phyloP scores from a whole-genome alignment of 1,140 invertebrate genomes.

The Ganaspis sp. region DNA sequence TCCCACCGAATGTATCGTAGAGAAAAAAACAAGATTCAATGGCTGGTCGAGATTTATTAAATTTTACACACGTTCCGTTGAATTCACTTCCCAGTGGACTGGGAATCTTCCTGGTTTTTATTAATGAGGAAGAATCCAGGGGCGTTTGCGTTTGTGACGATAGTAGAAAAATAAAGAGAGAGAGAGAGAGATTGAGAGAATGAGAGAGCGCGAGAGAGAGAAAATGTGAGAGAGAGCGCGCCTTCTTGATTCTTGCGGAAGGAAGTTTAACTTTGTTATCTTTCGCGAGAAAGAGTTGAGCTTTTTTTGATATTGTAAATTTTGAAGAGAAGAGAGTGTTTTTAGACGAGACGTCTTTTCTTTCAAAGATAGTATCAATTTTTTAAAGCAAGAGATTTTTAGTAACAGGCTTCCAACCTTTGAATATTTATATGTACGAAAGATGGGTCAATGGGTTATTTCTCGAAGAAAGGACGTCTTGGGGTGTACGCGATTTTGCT shows the following conservation, averaged over 20 bases:
- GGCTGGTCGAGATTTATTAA: constrained; percentile 45
- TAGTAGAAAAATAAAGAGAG: constrained; percentile 25
- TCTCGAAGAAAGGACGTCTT: constrained; percentile 48
- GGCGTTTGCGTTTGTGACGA: constrained; percentile 25
- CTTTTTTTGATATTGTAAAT: constrained; percentile 31
- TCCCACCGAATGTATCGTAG: constrained; percentile 31
- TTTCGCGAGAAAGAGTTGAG: constrained; percentile 44
- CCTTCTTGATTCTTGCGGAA: constrained; percentile 28
- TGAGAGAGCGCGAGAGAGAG: background rate
- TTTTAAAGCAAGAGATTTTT: constrained; percentile 34
- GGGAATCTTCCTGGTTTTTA: background rate
- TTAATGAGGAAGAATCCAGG: background rate
- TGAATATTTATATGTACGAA: background rate
- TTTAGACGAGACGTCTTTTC: constrained; percentile 11
- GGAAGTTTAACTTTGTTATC: constrained; percentile 50
- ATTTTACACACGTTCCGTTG: constrained; percentile 9
- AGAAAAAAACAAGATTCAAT: constrained; percentile 53
- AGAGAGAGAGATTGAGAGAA: background rate
- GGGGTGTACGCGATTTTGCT: constrained; percentile 59
- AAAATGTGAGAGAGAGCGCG: background rate
- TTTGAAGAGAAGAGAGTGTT: background rate
- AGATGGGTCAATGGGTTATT: background rate
- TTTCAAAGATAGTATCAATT: background rate
- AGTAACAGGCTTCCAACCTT: constrained; percentile 18
- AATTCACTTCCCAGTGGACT: constrained; percentile 3